These are phyloP conservation scores for Novumbra hubbsi DNA, from an alignment of 2,797 vertebrate species.

Conservation along the genomic window DNA sequence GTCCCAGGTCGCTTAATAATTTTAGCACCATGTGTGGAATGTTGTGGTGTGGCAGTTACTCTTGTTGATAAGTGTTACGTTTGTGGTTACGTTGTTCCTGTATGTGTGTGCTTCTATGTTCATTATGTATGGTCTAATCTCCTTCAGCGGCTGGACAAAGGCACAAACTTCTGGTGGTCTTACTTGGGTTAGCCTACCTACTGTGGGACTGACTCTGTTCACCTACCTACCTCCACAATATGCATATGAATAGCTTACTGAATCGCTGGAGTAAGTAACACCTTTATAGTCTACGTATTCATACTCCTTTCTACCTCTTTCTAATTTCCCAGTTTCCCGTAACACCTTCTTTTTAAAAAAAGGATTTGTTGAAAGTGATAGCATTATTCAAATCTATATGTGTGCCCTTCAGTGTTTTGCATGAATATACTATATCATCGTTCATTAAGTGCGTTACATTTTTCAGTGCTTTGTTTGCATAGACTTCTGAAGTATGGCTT, in stretches of 20 bases:
- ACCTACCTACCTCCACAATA: slow-evolving; percentile 24
- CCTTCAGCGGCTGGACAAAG: slow-evolving; percentile 10
- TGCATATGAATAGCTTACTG: slow-evolving; percentile 55
- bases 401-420: not conserved
- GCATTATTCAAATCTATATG: not conserved
- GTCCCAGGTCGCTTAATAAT: not conserved
- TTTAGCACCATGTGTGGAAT: not conserved
- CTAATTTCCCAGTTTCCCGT: not conserved
- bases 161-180: not conserved
- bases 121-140: not conserved
- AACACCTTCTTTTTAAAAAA: not conserved
- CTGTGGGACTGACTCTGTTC: slow-evolving; percentile 1
- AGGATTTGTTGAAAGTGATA: not conserved
- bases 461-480: not conserved
- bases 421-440: not conserved
- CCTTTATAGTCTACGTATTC: not conserved
- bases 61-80: not conserved
- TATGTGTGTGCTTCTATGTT: slow-evolving; percentile 6
- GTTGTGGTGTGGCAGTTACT: not conserved
- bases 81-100: not conserved
- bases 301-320: not conserved
- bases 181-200: not conserved
- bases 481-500: slow-evolving; percentile 14
- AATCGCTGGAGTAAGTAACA: slow-evolving; percentile 51
- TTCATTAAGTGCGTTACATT: not conserved